Evolutionary conservation across 2,797 vertebrate genomes (phyloP).

Genomic region (Oreonectes daqikongensis): DNA sequence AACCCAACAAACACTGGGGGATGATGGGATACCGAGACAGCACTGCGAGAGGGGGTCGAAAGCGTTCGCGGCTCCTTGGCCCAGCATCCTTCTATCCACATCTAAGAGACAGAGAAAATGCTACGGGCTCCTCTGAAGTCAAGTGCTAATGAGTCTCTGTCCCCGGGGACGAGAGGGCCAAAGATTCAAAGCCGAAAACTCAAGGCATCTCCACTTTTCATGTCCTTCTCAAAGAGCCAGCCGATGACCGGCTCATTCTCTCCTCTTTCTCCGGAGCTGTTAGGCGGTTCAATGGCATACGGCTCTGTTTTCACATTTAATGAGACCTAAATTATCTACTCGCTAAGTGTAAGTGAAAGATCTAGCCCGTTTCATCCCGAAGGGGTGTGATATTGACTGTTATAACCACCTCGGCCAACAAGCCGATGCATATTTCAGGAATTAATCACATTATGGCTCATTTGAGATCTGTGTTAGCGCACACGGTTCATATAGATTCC

Average conservation of each 20-base stretch:
- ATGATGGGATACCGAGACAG: conserved; percentile 25
- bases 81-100: conserved; percentile 40
- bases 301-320: conserved; percentile 40
- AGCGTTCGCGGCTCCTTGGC: conserved; percentile 4
- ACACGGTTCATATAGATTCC: background rate
- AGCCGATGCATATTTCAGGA: conserved; percentile 31
- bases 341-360: conserved; percentile 41
- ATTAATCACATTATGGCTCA: conserved; percentile 8
- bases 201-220: conserved; percentile 51
- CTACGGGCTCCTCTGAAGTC: conserved; percentile 34
- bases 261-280: background rate
- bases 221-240: conserved; percentile 39
- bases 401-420: conserved; percentile 14
- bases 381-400: conserved; percentile 7
- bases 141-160: conserved; percentile 46
- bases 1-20: conserved; percentile 30
- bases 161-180: conserved; percentile 32
- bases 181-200: conserved; percentile 30
- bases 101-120: conserved; percentile 40
- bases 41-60: conserved; percentile 2
- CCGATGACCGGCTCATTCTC: background rate
- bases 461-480: conserved; percentile 1
- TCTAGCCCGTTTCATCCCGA: conserved; percentile 29
- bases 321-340: conserved; percentile 45
- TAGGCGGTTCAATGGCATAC: background rate